Conservation (phyloP, 35 echinoderm and acorn worm genomes). For the Lytechinus variegatus region DNA sequence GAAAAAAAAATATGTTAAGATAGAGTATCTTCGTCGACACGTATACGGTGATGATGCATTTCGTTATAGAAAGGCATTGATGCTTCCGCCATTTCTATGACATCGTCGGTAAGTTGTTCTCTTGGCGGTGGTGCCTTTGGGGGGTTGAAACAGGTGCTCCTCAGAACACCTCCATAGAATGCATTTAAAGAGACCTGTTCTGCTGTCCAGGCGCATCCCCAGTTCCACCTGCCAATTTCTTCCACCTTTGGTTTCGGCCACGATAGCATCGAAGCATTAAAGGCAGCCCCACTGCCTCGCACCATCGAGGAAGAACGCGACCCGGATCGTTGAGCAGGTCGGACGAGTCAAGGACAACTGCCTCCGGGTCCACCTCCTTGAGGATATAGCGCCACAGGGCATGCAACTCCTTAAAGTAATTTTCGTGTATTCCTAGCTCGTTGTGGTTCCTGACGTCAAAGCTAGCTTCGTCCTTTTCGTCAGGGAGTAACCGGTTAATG, state of each 20-base stretch:
- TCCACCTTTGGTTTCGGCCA: neutral
- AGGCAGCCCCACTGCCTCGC: neutral
- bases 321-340: neutral
- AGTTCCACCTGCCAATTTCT: neutral
- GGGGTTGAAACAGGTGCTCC: neutral
- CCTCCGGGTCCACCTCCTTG: neutral
- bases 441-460: conserved; percentile 7
- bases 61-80: neutral
- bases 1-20: too few relatives aligned
- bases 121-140: neutral
- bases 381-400: neutral
- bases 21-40: neutral
- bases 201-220: neutral
- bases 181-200: neutral
- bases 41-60: neutral
- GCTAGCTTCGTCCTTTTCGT: neutral
- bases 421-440: neutral
- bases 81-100: neutral
- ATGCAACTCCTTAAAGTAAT: neutral
- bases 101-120: neutral
- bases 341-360: conserved; percentile 16
- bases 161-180: neutral
- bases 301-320: neutral
- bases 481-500: neutral
- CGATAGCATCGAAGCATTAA: neutral